These are phyloP conservation scores for Sipunculus nudus DNA, from an alignment of 2,888 invertebrate genomes.

Conservation along the genomic window DNA sequence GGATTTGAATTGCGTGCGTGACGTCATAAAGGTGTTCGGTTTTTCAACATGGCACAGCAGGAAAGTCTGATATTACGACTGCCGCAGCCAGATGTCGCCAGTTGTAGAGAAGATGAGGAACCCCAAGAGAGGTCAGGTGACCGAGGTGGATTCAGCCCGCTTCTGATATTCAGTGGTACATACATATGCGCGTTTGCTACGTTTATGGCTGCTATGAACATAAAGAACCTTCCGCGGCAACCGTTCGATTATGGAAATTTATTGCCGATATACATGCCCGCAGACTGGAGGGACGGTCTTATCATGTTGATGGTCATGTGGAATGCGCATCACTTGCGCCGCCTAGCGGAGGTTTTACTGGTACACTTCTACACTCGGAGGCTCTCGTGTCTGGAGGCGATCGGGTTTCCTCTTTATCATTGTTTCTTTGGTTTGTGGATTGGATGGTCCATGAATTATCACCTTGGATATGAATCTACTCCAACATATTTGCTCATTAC, in stretches of 20 bases:
- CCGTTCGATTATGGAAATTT: conserved; percentile 20
- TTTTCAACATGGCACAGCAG: no score
- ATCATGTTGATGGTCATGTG: conserved; percentile 17
- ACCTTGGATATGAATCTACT: conserved; percentile 21
- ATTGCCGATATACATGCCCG: not conserved
- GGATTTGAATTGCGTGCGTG: no score
- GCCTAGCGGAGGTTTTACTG: conserved; percentile 27
- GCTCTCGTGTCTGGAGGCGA: conserved; percentile 6
- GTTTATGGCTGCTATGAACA: conserved; percentile 18
- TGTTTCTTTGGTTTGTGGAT: conserved; percentile 26
- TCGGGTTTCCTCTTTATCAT: conserved; percentile 17
- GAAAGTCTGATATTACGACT: no score
- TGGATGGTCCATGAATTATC: conserved; percentile 23
- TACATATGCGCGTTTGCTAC: conserved; percentile 18
- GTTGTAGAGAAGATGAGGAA: no score
- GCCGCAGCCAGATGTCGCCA: no score
- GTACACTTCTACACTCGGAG: conserved; percentile 19
- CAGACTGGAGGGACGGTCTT: not conserved
- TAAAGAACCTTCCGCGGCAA: conserved; percentile 7
- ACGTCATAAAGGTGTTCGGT: no score
- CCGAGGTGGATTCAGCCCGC: conserved; percentile 6
- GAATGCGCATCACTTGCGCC: conserved; percentile 20
- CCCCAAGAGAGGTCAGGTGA: no score
- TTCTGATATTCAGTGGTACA: conserved; percentile 2
- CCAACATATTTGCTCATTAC: conserved; percentile 9